Base-by-base conservation (phyloP, 2,888 invertebrate species). In the Gandaritis pyraliata region DNA sequence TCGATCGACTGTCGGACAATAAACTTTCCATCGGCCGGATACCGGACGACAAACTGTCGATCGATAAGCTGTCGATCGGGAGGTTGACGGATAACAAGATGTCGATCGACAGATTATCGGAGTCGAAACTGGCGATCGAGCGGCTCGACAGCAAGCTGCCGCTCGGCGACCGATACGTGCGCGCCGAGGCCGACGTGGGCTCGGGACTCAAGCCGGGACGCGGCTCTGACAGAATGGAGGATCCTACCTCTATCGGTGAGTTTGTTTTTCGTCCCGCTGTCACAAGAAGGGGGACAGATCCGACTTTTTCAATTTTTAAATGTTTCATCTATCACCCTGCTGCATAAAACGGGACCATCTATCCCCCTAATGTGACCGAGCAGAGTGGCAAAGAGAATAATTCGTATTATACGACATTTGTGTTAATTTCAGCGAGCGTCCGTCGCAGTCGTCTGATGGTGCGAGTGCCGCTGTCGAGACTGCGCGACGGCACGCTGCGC, bases 111-210 rank as follows among this genome's bases (percentile, higher is more conserved):
- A 64, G 76, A 58, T 65, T 70, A 47, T 30, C 70, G 36, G 70
- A 70, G 13, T 72, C 71, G 36, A 77, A 74, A 61, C 46, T 52
- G 60, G 58, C 51, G 58, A 64, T 57, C 16, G 61, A 59, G 8
- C 58, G 63, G 38, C 30, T 64, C 43, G 64, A 64, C 1, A 59
- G 52, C 23, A 70, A 68, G 30, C 60, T 74, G 56, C 59, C 68
- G 50, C 51, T 78, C 33, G 69, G 77, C 46, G 79, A 84, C 66
- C 69, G 81, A 65, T 90, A 81, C 66, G 82, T 90, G 33, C 72
- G 83, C 29, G 91, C 90, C 0, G 91, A 92, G 66, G 91, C 91
- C 6, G 91, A 91, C 43, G 90, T 91, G 13, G 90, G 90, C 0
- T 87, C 88, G 7, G 90, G 82, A 0, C 57, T 85, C 33, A 88